Evolutionary conservation across 2,113 vertebrate species (phyloP).

Genomic region (Riparia riparia): DNA sequence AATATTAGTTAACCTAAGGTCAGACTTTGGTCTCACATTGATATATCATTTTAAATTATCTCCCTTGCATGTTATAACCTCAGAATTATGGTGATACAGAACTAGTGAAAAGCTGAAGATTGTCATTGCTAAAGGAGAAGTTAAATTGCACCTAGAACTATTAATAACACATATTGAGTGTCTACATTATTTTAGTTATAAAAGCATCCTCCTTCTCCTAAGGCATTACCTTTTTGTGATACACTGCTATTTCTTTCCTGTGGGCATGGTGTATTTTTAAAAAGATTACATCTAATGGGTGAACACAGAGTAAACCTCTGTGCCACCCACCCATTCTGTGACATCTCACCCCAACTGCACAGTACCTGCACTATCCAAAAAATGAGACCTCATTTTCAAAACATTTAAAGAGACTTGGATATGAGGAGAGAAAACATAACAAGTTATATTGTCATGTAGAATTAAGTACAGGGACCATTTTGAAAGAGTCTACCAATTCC

Average conservation of each 20-base stretch:
- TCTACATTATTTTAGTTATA: not conserved
- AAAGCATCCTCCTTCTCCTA: not conserved
- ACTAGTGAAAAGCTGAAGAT: conserved; percentile 28
- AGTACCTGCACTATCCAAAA: not conserved
- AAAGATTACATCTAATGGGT: not conserved
- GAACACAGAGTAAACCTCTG: not conserved
- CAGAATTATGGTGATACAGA: not conserved
- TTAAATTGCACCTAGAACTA: not conserved
- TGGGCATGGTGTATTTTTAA: not conserved
- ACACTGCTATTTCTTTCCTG: not conserved
- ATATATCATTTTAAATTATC: not conserved
- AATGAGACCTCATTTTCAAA: not conserved
- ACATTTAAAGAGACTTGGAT: not conserved
- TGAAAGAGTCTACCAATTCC: not conserved
- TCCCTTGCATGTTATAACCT: not conserved
- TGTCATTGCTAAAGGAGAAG: conserved; percentile 10
- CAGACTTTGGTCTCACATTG: not conserved
- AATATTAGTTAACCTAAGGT: not conserved
- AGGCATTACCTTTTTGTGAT: conserved; percentile 5
- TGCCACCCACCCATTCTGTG: not conserved
- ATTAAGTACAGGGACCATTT: not conserved
- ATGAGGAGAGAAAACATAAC: not conserved
- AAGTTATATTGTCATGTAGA: not conserved
- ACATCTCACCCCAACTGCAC: not conserved
- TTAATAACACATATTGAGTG: conserved; percentile 23